Base-by-base conservation (phyloP, 2,888 invertebrate genomes). In the Gandaritis pyraliata region DNA sequence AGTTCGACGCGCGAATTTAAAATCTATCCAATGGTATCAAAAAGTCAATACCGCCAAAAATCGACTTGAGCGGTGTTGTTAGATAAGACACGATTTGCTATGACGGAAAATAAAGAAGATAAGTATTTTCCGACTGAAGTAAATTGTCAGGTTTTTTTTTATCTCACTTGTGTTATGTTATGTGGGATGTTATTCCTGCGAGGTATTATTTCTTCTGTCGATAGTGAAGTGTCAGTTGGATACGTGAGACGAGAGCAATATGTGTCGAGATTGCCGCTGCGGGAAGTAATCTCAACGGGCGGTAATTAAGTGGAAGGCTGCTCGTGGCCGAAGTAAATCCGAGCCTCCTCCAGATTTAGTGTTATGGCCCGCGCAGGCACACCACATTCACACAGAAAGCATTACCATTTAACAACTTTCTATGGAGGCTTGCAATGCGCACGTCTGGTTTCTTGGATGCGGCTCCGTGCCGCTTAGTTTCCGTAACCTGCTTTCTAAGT, bases 291-390 rank as follows among this genome's bases (percentile, higher is more conserved):
- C 88, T 86, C 82, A 76, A 78, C 79, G 75, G 78, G 81, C 70
- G 76, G 87, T 88, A 89, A 90, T 90, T 90, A 90, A 89, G 81
- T 82, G 81, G 75, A 76, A 70, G 74, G 75, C 74, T 64, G 76
- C 72, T 76, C 76, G 76, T 76, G 62, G 65, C 73, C 75, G 73
- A 74, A 78, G 87, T 87, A 88, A 88, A 88, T 85, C 88, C 77
- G 72, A 76, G 76, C 78, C 82, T 83, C 74, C 80, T 78, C 93
- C 93, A 83, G 87, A 90, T 91, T 90, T 90, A 90, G 82, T 87
- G 88, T 89, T 90, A 90, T 88, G 72, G 86, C 82, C 75, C 70
- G 74, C 72, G 71, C 81, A 84, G 85, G 80, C 78, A 77, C 78
- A 76, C 81, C 76, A 77, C 18, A 33, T 49, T 46, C 46, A 58